phyloP scores from a whole-genome alignment of 2,113 vertebrate species.

The Empidonax alnorum region DNA sequence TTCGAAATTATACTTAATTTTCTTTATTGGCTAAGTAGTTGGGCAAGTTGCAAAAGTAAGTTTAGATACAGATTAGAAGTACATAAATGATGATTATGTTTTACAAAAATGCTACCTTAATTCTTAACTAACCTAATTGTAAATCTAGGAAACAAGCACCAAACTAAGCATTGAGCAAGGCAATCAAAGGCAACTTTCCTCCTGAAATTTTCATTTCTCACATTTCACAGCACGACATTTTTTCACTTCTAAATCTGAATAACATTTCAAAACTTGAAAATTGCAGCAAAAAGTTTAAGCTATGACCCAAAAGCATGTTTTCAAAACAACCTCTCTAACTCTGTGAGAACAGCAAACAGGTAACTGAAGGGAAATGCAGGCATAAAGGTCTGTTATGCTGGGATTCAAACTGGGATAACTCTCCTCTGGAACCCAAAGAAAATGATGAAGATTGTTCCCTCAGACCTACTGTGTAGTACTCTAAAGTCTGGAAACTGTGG shows the following conservation, averaged over 20 bases:
- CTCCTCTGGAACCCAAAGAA: not conserved
- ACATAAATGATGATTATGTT: not conserved
- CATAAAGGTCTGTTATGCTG: not conserved
- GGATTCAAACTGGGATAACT: not conserved
- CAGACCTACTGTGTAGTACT: not conserved
- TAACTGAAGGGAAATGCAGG: not conserved
- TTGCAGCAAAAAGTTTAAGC: not conserved
- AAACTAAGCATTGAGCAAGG: not conserved
- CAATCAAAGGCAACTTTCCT: not conserved
- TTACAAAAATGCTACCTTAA: not conserved
- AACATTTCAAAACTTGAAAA: not conserved
- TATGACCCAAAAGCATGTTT: not conserved
- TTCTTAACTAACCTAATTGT: not conserved
- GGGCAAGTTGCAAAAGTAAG: not conserved
- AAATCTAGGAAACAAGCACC: not conserved
- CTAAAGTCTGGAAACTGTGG: not conserved
- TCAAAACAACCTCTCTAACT: not conserved
- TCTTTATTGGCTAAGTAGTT: not conserved
- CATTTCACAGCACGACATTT: not conserved
- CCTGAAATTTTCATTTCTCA: not conserved
- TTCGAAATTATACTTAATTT: not conserved
- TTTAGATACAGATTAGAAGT: not conserved
- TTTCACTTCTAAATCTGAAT: not conserved
- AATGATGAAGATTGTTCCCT: not conserved
- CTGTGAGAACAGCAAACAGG: not conserved